Conservation (phyloP, 2,797 vertebrate species). For the Clarias pachynema region DNA sequence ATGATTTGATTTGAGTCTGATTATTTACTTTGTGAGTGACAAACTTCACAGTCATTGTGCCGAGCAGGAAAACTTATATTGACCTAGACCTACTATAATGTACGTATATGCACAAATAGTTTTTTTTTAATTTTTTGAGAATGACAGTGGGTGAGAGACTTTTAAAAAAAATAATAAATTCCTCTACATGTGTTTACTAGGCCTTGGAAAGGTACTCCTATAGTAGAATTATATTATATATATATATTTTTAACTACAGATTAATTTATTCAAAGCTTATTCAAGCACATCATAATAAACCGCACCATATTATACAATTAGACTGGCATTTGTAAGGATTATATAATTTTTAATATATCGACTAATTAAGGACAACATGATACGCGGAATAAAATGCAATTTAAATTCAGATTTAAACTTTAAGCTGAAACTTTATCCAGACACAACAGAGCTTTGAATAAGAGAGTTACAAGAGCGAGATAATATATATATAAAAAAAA, state of each 20-base stretch:
- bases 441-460: neutral
- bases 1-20: no score
- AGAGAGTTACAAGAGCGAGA: neutral
- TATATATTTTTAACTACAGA: neutral
- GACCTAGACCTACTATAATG: no score
- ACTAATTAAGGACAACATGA: neutral
- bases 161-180: no score
- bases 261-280: neutral
- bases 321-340: neutral
- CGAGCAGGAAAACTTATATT: no score
- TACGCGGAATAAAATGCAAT: neutral
- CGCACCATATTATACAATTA: neutral
- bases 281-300: neutral
- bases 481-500: neutral
- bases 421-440: neutral
- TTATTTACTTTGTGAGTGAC: no score
- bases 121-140: no score
- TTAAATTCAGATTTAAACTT: neutral
- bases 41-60: no score
- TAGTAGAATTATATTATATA: no score
- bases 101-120: no score
- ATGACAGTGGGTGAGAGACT: no score
- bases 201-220: no score
- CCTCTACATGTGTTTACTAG: no score
- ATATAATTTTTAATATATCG: neutral